Percentiles rank a stretch among this genome's conserved stretches.
These are phyloP conservation scores for Osmerus eperlanus DNA, from an alignment of 2,113 vertebrate genomes.

Conservation along the genomic window DNA sequence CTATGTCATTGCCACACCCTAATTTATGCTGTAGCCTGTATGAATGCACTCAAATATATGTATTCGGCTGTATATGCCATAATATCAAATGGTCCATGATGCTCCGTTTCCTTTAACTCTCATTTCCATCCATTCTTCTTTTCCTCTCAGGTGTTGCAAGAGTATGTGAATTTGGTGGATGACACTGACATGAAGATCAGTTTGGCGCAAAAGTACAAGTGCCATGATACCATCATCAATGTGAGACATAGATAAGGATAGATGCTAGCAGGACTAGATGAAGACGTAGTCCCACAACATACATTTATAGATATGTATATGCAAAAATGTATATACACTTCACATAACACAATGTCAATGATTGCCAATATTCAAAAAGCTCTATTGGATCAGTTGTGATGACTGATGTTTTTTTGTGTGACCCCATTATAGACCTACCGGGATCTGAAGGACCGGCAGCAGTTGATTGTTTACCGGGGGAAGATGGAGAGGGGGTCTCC, in stretches of 20 bases:
- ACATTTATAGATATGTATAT: not conserved
- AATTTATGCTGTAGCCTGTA: too few relatives aligned
- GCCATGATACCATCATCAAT: constrained; percentile 91
- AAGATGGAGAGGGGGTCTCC: constrained; percentile 83
- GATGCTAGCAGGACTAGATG: not conserved
- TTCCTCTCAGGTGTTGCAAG: constrained; percentile 80
- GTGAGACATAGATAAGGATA: constrained; percentile 63
- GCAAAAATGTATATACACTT: not conserved
- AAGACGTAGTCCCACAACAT: not conserved
- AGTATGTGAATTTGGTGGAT: constrained; percentile 86
- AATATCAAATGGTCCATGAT: not conserved
- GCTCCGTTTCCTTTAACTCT: not conserved
- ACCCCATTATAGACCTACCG: constrained; percentile 77
- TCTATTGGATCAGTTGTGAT: not conserved
- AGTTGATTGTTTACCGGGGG: constrained; percentile 78
- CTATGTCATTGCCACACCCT: too few relatives aligned
- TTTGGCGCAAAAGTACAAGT: constrained; percentile 89
- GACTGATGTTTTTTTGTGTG: constrained; percentile 16
- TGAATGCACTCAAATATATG: too few relatives aligned
- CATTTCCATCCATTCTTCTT: not conserved
- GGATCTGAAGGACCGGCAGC: constrained; percentile 90
- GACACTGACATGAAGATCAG: constrained; percentile 81
- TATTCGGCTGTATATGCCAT: too few relatives aligned
- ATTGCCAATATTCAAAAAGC: too few relatives aligned
- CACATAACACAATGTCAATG: not conserved